Base-by-base conservation (phyloP, 2,888 invertebrate species). In the Thecophora atra region DNA sequence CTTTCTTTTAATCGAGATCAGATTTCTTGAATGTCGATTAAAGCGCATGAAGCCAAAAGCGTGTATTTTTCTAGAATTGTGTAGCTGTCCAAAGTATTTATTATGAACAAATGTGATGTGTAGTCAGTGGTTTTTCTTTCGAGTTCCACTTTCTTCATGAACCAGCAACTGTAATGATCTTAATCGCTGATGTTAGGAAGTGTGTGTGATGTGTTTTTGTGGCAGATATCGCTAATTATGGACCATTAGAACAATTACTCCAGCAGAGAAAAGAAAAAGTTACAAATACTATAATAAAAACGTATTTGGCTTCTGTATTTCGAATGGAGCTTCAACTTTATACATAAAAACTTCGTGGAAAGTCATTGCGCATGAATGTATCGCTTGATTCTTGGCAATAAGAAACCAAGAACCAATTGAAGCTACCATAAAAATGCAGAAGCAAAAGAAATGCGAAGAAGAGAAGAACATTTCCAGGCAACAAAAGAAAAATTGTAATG, bases 221-320 rank as follows among this genome's bases (percentile, higher is more conserved):
- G 56, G 19, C n/a, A 8, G n/a, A 6, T 37, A 54, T 21, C 54
- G 37, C 67, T 54, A 67, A 67, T 67, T 52, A 56, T 30, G 37
- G 56, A 52, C 21, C 54, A 67, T 54, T 67, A 67, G 67, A 67
- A 67, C 54, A 54, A 54, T 37, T 28, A 67, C 30, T 52, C 67
- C 21, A 28, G 15, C 17, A 47, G 47, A 47, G 60, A 63, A 63
- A 63, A 63, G 21, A 60, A 60, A 60, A 28, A 60, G 47, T 47
- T 47, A 47, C 47, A 5, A 1, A 58, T 47, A 47, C 47, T n/a
- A n/a, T n/a, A n/a, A n/a, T n/a, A n/a, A n/a, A n/a, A n/a, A n/a
- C n/a, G n/a, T n/a, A n/a, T n/a, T n/a, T n/a, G n/a, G n/a, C n/a
- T n/a, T n/a, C n/a, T n/a, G n/a, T n/a, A n/a, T n/a, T n/a, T n/a